Evolutionary conservation across 2,888 invertebrate genomes (phyloP).

Genomic region (Torymus aiolomorphi): DNA sequence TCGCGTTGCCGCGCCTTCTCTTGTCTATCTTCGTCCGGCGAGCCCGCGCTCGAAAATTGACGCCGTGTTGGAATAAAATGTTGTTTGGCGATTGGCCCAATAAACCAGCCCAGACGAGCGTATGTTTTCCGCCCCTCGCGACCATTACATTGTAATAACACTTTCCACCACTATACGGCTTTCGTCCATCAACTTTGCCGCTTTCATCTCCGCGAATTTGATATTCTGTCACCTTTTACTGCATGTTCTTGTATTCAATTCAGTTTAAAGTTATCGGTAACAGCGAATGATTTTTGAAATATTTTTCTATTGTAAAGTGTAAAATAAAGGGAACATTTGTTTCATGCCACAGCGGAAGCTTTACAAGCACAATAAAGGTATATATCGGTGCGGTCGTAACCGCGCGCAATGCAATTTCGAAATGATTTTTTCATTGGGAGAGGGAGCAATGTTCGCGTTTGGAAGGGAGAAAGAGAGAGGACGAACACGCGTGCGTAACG

Average conservation of each 20-base stretch:
- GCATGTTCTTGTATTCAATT: no score
- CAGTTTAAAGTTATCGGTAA: no score
- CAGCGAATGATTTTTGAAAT: no score
- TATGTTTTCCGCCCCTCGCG: not conserved
- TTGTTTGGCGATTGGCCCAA: constrained; percentile 38
- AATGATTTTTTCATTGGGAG: constrained; percentile 19
- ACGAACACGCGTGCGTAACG: constrained; percentile 8
- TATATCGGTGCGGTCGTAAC: not conserved
- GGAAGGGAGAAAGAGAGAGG: not conserved
- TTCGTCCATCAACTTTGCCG: no score
- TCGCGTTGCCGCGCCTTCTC: not conserved
- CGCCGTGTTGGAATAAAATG: constrained; percentile 28
- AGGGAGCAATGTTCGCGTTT: not conserved
- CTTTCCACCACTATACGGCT: not conserved
- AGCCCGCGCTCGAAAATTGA: constrained; percentile 31
- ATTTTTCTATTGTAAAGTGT: no score
- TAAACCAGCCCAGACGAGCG: constrained; percentile 31
- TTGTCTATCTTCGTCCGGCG: constrained; percentile 19
- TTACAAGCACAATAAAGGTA: no score
- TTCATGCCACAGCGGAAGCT: no score
- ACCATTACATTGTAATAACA: constrained; percentile 31
- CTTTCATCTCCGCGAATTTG: no score
- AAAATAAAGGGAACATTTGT: no score
- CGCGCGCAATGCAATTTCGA: not conserved
- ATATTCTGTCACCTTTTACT: no score